These are phyloP conservation scores for Diprion similis DNA, from an alignment of 1,140 invertebrate genomes.

Conservation along the genomic window DNA sequence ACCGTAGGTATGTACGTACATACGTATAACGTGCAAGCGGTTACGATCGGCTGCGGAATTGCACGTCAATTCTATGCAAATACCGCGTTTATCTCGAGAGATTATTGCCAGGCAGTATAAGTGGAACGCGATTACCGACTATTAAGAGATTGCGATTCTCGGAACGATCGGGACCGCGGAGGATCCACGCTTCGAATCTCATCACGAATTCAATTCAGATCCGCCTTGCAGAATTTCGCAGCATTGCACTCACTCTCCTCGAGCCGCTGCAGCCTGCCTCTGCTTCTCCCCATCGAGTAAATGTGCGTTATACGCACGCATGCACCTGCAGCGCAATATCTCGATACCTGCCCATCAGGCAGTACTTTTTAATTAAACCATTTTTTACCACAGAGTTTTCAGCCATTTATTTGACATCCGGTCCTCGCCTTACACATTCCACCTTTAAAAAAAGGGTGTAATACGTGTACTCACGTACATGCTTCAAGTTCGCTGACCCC, in stretches of 20 bases:
- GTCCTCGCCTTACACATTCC: background rate
- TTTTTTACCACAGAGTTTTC: background rate
- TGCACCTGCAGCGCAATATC: too few relatives aligned
- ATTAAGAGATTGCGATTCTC: slow-evolving; percentile 31
- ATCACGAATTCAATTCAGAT: background rate
- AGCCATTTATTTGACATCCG: background rate
- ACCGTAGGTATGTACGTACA: background rate
- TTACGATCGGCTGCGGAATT: background rate
- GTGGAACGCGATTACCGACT: slow-evolving; percentile 25
- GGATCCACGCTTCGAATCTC: slow-evolving; percentile 16
- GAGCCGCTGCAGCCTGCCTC: too few relatives aligned
- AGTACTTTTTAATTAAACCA: background rate
- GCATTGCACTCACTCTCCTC: background rate
- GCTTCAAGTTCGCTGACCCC: background rate
- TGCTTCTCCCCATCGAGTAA: too few relatives aligned
- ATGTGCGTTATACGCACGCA: too few relatives aligned
- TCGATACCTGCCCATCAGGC: too few relatives aligned
- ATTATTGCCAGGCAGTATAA: slow-evolving; percentile 26
- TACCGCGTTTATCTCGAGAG: background rate
- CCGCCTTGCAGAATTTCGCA: background rate
- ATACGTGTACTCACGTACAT: background rate
- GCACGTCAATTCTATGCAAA: slow-evolving; percentile 7
- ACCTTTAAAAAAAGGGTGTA: background rate
- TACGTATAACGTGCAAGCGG: background rate
- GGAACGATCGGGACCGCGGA: slow-evolving; percentile 19